Conservation (phyloP, 1,140 invertebrate species). For the Orius insidiosus region DNA sequence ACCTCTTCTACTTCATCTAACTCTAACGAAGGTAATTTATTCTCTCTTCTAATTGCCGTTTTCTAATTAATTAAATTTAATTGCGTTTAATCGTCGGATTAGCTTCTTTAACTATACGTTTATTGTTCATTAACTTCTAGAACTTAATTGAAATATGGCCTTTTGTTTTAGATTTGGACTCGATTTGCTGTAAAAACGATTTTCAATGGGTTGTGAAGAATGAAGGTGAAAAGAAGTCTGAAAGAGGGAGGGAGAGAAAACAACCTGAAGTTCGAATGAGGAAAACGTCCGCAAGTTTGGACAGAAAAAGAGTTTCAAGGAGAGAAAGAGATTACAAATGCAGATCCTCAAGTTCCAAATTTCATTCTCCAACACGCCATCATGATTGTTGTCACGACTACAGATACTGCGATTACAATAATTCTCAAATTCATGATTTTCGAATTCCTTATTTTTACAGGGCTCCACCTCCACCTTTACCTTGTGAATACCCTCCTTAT, state of each 20-base stretch:
- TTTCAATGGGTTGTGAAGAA: slow-evolving; percentile 19
- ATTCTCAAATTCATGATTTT: slow-evolving; percentile 5
- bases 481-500: slow-evolving; percentile 7
- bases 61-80: background rate
- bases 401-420: slow-evolving; percentile 5
- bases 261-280: slow-evolving; percentile 1
- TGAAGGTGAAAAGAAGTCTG: background rate
- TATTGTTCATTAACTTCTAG: too few species aligned
- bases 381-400: slow-evolving; percentile 5
- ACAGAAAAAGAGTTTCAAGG: slow-evolving; percentile 9
- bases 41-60: background rate
- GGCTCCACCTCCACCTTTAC: background rate
- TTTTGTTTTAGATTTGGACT: slow-evolving; percentile 16
- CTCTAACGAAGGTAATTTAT: slow-evolving; percentile 5
- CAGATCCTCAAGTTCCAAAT: background rate
- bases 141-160: too few species aligned
- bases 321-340: slow-evolving; percentile 6
- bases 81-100: background rate
- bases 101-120: too few species aligned
- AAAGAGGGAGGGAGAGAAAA: background rate
- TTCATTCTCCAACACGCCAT: slow-evolving; percentile 5
- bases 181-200: slow-evolving; percentile 18
- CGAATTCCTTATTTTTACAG: slow-evolving; percentile 6
- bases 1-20: slow-evolving; percentile 12
- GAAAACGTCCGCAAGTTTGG: slow-evolving; percentile 8